Conservation (phyloP, 2,888 invertebrate genomes). For the Campoletis raptor region DNA sequence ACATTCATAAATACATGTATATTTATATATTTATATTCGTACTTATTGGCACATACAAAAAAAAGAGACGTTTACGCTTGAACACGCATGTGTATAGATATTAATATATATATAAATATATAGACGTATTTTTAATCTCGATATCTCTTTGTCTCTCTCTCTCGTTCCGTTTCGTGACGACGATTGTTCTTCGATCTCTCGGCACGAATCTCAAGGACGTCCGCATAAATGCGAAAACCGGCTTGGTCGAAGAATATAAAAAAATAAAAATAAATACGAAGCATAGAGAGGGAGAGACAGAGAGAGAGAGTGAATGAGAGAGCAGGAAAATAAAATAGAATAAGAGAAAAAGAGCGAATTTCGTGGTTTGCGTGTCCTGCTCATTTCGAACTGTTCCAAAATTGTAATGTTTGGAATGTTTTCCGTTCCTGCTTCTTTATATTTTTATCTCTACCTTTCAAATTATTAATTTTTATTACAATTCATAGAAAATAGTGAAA, state of each 20-base stretch:
- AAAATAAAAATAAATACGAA: conserved; percentile 46
- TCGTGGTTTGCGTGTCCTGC: neutral
- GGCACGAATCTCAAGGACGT: conserved; percentile 84
- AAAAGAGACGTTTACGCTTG: neutral
- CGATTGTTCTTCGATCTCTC: conserved; percentile 81
- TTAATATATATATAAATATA: neutral
- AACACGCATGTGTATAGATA: neutral
- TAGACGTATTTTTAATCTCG: neutral
- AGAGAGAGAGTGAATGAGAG: conserved; percentile 36
- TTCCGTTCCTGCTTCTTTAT: neutral
- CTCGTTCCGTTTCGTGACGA: conserved; percentile 61
- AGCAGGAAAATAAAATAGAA: conserved; percentile 38
- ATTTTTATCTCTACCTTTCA: neutral
- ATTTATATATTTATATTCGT: neutral
- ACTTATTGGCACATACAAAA: neutral
- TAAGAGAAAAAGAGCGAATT: neutral
- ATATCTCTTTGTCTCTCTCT: conserved; percentile 45
- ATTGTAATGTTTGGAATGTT: neutral
- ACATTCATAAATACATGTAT: neutral
- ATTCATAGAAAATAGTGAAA: neutral
- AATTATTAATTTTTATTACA: neutral
- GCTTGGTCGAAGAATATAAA: conserved; percentile 70
- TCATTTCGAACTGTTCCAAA: neutral
- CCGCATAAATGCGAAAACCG: conserved; percentile 78
- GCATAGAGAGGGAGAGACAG: conserved; percentile 19